Evolutionary conservation across 92 coral and sea anemone species (phyloP).

Genomic region (Phenganax stokvisi): DNA sequence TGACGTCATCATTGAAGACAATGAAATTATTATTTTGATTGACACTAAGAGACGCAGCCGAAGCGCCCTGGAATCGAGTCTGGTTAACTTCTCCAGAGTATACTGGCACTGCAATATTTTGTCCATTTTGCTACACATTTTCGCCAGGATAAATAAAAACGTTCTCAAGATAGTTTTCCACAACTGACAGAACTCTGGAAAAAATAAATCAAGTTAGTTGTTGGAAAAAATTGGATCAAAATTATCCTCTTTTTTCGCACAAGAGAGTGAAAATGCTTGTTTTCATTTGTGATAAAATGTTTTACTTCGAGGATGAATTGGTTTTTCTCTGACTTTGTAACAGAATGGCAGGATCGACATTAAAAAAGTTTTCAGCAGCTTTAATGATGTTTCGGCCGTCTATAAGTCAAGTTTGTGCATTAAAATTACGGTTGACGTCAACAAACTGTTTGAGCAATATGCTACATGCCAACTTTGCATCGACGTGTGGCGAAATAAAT

Average conservation of each 20-base stretch:
- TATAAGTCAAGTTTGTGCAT: background rate
- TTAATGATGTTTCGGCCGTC: background rate
- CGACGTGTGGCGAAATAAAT: background rate
- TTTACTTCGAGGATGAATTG: background rate
- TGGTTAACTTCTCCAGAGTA: background rate
- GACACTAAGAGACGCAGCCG: background rate
- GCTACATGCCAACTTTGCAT: too few species aligned
- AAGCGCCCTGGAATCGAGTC: background rate
- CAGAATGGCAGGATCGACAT: background rate
- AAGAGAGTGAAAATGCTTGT: too few species aligned
- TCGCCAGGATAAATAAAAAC: background rate
- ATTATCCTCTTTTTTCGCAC: too few species aligned
- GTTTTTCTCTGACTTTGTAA: background rate
- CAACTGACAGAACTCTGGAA: background rate
- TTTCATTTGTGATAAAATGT: background rate
- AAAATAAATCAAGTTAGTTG: background rate
- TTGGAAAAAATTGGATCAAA: too few species aligned
- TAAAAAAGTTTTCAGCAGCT: background rate
- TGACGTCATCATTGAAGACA: background rate
- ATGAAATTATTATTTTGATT: background rate
- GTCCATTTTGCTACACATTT: background rate
- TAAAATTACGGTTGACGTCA: too few species aligned
- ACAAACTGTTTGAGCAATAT: too few species aligned
- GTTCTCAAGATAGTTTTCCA: constrained; percentile 8
- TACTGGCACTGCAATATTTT: background rate